Percentiles rank a stretch among this genome's conserved stretches.
Conservation (phyloP, 2,888 invertebrate genomes). For the Magallana nippona region DNA sequence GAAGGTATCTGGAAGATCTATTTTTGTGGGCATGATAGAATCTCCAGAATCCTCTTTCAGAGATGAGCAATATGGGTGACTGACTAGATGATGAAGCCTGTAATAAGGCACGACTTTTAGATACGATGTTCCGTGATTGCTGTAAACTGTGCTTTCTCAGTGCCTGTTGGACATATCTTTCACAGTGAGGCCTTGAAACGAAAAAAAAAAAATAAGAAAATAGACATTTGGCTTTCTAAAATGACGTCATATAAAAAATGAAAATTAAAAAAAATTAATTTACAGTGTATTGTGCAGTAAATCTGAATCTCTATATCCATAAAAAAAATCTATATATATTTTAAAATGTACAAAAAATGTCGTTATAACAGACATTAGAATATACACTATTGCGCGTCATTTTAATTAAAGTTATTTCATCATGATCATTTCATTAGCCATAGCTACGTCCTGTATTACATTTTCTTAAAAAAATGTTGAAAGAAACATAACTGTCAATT, state of each 20-base stretch:
- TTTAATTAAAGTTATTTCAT: not conserved
- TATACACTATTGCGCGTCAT: too few species aligned
- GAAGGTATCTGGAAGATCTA: not conserved
- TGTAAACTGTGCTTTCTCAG: conserved; percentile 5
- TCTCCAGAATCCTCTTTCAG: conserved; percentile 13
- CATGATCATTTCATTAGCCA: not conserved
- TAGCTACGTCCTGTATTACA: not conserved
- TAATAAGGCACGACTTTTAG: not conserved
- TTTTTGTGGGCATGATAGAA: conserved; percentile 11
- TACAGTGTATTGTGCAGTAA: too few species aligned
- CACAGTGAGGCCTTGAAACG: conserved; percentile 5
- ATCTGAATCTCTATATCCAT: too few species aligned
- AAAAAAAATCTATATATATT: too few species aligned
- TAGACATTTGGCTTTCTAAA: too few species aligned
- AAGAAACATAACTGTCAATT: not conserved
- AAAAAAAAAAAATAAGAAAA: not conserved
- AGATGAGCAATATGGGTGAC: not conserved
- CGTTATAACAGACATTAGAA: too few species aligned
- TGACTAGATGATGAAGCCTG: not conserved
- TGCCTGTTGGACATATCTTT: not conserved
- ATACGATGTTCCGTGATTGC: conserved; percentile 19
- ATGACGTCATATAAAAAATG: too few species aligned
- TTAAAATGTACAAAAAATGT: too few species aligned
- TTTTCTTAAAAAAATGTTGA: not conserved
- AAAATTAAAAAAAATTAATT: too few species aligned